These are phyloP conservation scores for Caenorhabditis latens DNA, from an alignment of 1,140 invertebrate species.

Conservation along the genomic window DNA sequence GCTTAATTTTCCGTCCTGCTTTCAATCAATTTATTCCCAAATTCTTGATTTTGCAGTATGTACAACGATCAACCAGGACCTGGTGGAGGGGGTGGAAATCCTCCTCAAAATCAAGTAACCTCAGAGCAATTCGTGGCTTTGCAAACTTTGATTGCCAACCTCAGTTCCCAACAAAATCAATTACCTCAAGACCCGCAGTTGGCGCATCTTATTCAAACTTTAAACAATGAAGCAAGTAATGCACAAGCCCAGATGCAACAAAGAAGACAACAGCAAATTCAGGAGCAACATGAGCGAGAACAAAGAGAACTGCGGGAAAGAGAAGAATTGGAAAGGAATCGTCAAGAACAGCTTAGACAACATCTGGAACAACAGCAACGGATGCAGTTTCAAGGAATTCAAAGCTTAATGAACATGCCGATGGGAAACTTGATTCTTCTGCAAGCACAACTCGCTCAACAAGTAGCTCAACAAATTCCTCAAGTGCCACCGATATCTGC, in stretches of 20 bases:
- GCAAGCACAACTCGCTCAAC: not conserved
- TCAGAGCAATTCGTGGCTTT: not conserved
- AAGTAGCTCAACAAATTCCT: not conserved
- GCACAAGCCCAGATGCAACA: no score
- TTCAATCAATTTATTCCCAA: no score
- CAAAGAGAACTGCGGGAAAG: not conserved
- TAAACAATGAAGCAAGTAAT: no score
- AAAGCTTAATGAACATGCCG: not conserved
- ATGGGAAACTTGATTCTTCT: not conserved
- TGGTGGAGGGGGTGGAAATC: constrained; percentile 18
- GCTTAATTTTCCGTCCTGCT: no score
- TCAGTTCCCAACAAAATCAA: not conserved
- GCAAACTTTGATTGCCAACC: not conserved
- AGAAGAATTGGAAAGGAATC: not conserved
- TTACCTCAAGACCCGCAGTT: not conserved
- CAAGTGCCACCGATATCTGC: not conserved
- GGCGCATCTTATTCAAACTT: not conserved
- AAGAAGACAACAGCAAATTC: not conserved
- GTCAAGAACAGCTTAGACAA: not conserved
- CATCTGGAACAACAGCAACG: not conserved
- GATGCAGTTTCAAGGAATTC: not conserved
- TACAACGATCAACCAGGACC: not conserved
- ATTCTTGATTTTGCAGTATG: constrained; percentile 11
- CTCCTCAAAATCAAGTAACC: not conserved
- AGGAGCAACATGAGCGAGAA: not conserved